Percentiles rank a stretch among this genome's conserved stretches.
Conservation (phyloP, 2,888 invertebrate genomes). For the Pyrocoelia pectoralis region DNA sequence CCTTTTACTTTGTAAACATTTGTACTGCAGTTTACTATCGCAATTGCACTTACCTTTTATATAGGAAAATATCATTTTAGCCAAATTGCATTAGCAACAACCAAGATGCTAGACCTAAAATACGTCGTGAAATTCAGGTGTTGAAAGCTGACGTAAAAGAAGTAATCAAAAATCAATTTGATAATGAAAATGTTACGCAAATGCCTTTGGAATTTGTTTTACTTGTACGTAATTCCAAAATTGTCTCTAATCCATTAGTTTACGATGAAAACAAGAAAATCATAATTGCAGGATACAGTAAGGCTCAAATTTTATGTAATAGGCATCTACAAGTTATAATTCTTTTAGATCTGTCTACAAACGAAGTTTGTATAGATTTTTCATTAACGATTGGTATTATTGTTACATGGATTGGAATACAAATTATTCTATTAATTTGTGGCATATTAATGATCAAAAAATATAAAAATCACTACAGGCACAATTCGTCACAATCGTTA, state of each 20-base stretch:
- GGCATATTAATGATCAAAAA: constrained; percentile 64
- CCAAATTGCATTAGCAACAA: background rate
- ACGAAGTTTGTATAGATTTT: constrained; percentile 58
- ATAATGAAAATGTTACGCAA: constrained; percentile 40
- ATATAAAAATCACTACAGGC: constrained; percentile 63
- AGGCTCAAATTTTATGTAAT: no score
- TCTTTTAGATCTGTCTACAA: constrained; percentile 52
- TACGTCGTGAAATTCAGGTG: background rate
- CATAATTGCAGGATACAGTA: constrained; percentile 67
- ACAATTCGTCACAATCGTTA: constrained; percentile 58
- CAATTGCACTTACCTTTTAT: no score
- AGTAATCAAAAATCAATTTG: constrained; percentile 43
- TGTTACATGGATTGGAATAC: constrained; percentile 63
- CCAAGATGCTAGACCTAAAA: background rate
- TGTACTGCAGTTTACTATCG: no score
- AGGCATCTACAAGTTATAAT: no score
- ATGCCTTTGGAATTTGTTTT: constrained; percentile 67
- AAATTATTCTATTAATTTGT: constrained; percentile 64
- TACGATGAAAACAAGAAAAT: constrained; percentile 67
- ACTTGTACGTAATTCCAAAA: constrained; percentile 64
- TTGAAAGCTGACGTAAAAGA: constrained; percentile 46
- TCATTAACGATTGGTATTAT: constrained; percentile 68
- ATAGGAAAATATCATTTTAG: no score
- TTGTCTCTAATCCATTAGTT: constrained; percentile 69
- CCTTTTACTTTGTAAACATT: no score